A percentile compares a stretch with the other conserved stretches of the same genome.
Evolutionary conservation across 1,140 invertebrate genomes (phyloP).

Genomic region (Zaprionus taronus): DNA sequence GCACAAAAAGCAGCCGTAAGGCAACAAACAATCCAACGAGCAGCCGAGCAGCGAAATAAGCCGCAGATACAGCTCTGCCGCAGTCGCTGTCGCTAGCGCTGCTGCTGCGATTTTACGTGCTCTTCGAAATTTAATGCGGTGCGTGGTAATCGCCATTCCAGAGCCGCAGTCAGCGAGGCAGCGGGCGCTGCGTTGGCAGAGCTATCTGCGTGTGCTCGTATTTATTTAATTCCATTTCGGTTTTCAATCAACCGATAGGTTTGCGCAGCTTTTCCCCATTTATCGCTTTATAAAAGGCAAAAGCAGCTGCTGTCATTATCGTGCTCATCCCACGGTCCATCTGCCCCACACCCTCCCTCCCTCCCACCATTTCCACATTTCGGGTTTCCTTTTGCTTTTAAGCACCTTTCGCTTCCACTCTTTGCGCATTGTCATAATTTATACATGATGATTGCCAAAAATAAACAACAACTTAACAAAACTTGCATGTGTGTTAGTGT

Average conservation of each 20-base stretch:
- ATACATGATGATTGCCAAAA: constrained; percentile 63
- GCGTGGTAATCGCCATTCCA: constrained; percentile 68
- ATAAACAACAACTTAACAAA: constrained; percentile 53
- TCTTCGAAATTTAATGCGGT: constrained; percentile 66
- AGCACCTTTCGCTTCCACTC: constrained; percentile 39
- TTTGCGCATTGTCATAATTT: constrained; percentile 47
- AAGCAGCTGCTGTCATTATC: constrained; percentile 38
- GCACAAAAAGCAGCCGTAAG: constrained; percentile 45
- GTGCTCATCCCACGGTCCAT: constrained; percentile 10
- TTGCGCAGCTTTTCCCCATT: constrained; percentile 54
- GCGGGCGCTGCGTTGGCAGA: constrained; percentile 31
- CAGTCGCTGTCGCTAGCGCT: constrained; percentile 9
- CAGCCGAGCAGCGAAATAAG: constrained; percentile 34
- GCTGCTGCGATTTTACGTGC: constrained; percentile 46
- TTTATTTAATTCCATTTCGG: constrained; percentile 80
- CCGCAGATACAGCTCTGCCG: constrained; percentile 15
- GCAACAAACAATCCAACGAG: constrained; percentile 40
- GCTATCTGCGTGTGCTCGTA: constrained; percentile 56
- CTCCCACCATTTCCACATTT: too few species aligned
- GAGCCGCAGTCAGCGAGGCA: constrained; percentile 22
- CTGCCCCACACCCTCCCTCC: not conserved
- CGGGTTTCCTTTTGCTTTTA: constrained; percentile 9
- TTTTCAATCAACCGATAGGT: constrained; percentile 77
- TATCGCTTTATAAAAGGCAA: constrained; percentile 41
- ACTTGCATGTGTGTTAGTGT: not conserved